Percentiles rank a stretch among this genome's conserved stretches.
Conservation (phyloP, 2,113 vertebrate genomes). For the Psittacus erithacus region DNA sequence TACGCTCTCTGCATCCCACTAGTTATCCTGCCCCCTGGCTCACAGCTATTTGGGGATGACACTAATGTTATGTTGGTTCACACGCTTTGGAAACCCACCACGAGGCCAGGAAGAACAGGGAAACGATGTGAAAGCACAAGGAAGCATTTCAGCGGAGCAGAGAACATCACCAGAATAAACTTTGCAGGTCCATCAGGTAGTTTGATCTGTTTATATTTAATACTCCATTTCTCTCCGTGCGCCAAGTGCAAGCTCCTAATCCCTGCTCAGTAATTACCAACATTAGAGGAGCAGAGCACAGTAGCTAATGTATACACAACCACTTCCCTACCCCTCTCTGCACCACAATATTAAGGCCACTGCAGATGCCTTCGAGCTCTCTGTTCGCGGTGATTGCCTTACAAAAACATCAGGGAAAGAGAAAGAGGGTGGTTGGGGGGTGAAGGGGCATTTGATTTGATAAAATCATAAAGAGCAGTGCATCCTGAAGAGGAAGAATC, state of each 20-base stretch:
- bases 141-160: fast-evolving
- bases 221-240: neutral
- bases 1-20: neutral
- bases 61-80: neutral
- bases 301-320: neutral
- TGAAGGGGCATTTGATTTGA: slow-evolving; percentile 62
- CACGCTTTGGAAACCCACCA: fast-evolving
- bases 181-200: neutral
- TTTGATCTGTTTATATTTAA: slow-evolving; percentile 41
- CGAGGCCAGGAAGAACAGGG: fast-evolving
- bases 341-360: neutral
- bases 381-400: neutral
- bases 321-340: neutral
- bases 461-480: slow-evolving; percentile 70
- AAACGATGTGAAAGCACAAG: neutral
- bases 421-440: neutral
- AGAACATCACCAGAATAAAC: neutral
- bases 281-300: neutral
- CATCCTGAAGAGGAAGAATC: slow-evolving; percentile 52
- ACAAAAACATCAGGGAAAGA: slow-evolving; percentile 20
- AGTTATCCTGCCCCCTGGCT: neutral
- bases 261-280: slow-evolving; percentile 38
- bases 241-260: neutral
- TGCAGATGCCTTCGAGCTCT: neutral
- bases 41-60: neutral